Base-by-base conservation (phyloP, 2,113 vertebrate species). In the Leucosticte australis region DNA sequence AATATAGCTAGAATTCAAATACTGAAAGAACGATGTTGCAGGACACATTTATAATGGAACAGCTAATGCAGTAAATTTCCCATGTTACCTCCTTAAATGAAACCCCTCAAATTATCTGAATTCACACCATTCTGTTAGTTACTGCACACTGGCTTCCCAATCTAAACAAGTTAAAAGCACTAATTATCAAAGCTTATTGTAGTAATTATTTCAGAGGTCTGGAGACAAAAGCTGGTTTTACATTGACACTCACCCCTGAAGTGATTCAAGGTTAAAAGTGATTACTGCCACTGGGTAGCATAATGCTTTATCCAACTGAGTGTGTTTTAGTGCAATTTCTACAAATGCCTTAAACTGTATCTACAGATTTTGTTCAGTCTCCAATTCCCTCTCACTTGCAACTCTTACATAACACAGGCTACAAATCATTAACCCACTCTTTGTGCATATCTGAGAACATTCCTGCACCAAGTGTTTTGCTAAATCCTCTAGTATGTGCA, bases 361-460 rank as follows among this genome's bases (percentile, higher is more conserved):
- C 46, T 77, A 78, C 20, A 62, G 37, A 52, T 81, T 81, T 86
- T 64, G 24, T 73, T 89, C 57, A 37, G n/a, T 69, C 20, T 44
- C 42, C 31, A 89, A 41, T 42, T 70, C 37, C 18, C 24, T 55
- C 16, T 41, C 41, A 68, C 23, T 68, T 60, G 15, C 41, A 91
- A 80, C 14, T 86, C 59, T 68, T 69, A 50, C 0, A 1, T 47
- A 49, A 60, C 8, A 46, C 9, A 59, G 67, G 37, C 15, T n/a
- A 69, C 37, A 60, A 76, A 83, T 49, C 46, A 70, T 37, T 78
- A 68, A 52, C 4, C 7, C 19, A n/a, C 37, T 30, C 31, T 35
- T 21, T 60, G 8, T 76, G 64, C 0, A 0, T 59, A 67, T 41
- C n/a, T 56, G 27, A 75, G 46, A 79, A 76, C 1, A 6, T 13